Base-by-base conservation (phyloP, 2,888 invertebrate genomes). In the Pachydiplax longipennis region DNA sequence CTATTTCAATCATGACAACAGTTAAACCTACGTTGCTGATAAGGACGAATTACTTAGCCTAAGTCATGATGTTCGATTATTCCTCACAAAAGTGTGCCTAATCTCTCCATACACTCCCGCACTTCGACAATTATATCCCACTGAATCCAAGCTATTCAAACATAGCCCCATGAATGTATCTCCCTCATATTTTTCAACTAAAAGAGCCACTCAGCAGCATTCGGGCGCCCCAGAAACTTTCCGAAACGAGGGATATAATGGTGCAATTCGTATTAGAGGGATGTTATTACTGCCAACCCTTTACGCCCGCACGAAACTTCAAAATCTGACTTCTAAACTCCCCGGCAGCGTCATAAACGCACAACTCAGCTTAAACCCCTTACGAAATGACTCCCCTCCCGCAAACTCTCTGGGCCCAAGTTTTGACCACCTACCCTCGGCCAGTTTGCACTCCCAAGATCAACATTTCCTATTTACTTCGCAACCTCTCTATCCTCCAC, bases 401-500 rank as follows among this genome's bases (percentile, higher is more conserved):
- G 37, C 61, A 87, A 73, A 87, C 87, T 87, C 65, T 22, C 35
- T 61, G 12, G 35, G 37, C 61, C 37, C 37, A 61, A 87, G 37
- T n/a, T 87, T 83, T 65, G 87, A 87, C 87, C 87, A 87, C 35
- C 87, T 22, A 81, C 81, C 81, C 81, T 37, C 37, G 87, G 61
- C 65, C 87, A 87, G 87, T 87, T 87, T 87, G 87, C 65, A 35
- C 87, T 83, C 83, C 58, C 58, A 83, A 83, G 83, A 83, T 83
- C 83, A 83, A 83, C 83, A 83, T 83, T 83, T 83, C 58, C 83
- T 83, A 83, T 83, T 83, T 83, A 83, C 83, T 83, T 58, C 82
- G 8, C 31, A 37, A 44, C 37, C 58, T 58, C 61, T 10, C 61
- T 58, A 37, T 18, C 53, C 87, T 25, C 87, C 87, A 58, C 48